Conservation (phyloP, 2,888 invertebrate genomes). For the Tetropium fuscum region DNA sequence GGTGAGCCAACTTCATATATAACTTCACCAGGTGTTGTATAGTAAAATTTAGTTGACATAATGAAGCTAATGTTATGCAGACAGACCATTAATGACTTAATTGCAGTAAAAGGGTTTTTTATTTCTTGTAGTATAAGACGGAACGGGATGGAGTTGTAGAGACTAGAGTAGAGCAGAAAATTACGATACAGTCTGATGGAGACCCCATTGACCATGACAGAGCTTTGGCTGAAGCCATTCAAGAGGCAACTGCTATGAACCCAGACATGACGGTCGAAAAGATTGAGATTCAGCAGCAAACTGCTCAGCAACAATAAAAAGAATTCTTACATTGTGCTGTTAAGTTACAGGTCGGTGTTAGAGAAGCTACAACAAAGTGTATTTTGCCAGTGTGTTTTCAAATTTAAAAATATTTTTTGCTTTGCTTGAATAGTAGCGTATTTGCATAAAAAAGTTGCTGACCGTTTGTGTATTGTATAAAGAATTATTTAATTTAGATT, state of each 20-base stretch:
- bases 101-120: too few relatives aligned
- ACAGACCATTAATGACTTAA: too few relatives aligned
- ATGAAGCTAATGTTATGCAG: too few relatives aligned
- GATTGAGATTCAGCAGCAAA: constrained; percentile 96
- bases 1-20: too few relatives aligned
- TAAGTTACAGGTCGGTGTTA: constrained; percentile 8
- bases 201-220: constrained; percentile 98
- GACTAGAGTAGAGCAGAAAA: constrained; percentile 97
- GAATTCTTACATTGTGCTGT: neutral
- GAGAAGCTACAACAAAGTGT: constrained; percentile 2
- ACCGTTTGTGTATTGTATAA: constrained; percentile 45
- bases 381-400: constrained; percentile 20
- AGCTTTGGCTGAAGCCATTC: constrained; percentile 96
- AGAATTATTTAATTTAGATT: constrained; percentile 26
- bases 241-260: constrained; percentile 99
- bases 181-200: constrained; percentile 96
- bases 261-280: constrained; percentile 99
- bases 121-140: constrained; percentile 86
- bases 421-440: constrained; percentile 38
- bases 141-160: constrained; percentile 98
- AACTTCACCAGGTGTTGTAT: too few relatives aligned
- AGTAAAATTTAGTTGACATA: too few relatives aligned
- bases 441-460: constrained; percentile 35
- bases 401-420: constrained; percentile 24
- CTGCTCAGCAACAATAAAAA: constrained; percentile 70